Conservation (phyloP, 2,888 invertebrate genomes). For the Hylaea fasciaria region DNA sequence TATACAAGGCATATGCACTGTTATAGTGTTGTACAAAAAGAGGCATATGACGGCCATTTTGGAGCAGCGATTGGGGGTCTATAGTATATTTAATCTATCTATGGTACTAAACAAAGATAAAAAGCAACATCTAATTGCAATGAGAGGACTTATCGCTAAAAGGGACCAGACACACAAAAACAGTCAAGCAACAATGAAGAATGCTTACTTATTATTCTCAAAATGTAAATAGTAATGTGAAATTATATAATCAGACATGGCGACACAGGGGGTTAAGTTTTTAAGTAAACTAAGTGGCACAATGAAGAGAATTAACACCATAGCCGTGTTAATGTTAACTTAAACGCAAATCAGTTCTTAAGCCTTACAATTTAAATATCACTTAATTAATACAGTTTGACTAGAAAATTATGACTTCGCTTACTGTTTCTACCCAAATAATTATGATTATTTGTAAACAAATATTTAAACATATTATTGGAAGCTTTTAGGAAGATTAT, state of each 20-base stretch:
- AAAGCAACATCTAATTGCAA: too few relatives aligned
- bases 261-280: background rate
- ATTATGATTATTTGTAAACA: constrained; percentile 2
- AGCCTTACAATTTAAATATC: constrained; percentile 35
- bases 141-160: too few relatives aligned
- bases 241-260: background rate
- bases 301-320: constrained; percentile 2
- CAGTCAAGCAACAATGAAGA: too few relatives aligned
- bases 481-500: constrained; percentile 16
- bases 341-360: constrained; percentile 42
- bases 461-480: constrained; percentile 11
- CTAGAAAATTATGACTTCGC: constrained; percentile 31
- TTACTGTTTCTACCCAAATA: constrained; percentile 10
- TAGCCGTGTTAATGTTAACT: constrained; percentile 26
- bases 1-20: too few relatives aligned
- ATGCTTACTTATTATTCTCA: too few relatives aligned
- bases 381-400: constrained; percentile 34
- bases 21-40: too few relatives aligned
- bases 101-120: too few relatives aligned
- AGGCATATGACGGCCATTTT: too few relatives aligned
- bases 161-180: too few relatives aligned
- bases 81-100: too few relatives aligned
- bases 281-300: constrained; percentile 9
- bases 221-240: too few relatives aligned
- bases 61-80: too few relatives aligned